phyloP scores from a whole-genome alignment of 2,888 invertebrate species.

The Electrophaes corylata region DNA sequence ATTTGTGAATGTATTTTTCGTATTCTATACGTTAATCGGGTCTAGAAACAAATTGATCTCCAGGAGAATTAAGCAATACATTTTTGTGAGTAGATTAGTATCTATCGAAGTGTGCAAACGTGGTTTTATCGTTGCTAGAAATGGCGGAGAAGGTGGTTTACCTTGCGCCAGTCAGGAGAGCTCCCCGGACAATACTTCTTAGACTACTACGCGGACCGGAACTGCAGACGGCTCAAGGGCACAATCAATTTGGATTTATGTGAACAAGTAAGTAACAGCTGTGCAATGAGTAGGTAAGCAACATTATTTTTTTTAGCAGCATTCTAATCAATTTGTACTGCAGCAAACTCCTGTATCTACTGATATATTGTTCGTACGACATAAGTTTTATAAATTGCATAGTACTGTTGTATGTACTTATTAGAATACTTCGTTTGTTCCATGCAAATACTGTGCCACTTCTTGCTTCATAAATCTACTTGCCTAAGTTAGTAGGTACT shows the following conservation, averaged over 20 bases:
- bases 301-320: background rate
- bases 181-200: slow-evolving; percentile 97
- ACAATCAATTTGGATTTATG: slow-evolving; percentile 97
- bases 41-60: background rate
- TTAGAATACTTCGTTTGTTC: no score
- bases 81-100: background rate
- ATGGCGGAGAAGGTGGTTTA: slow-evolving; percentile 98
- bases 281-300: no score
- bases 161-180: slow-evolving; percentile 94
- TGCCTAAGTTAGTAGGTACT: no score
- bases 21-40: slow-evolving; percentile 9
- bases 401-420: no score
- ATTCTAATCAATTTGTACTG: background rate
- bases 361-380: background rate
- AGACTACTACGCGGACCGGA: slow-evolving; percentile 96
- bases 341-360: background rate
- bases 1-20: slow-evolving; percentile 44
- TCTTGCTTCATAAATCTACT: no score
- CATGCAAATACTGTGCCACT: no score
- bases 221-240: slow-evolving; percentile 93
- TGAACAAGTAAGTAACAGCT: slow-evolving; percentile 89
- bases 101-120: slow-evolving; percentile 8
- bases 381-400: no score
- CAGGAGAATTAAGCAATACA: background rate
- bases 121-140: slow-evolving; percentile 84